A percentile compares a stretch with the other conserved stretches of the same genome.
These are phyloP conservation scores for Eupleurogrammus muticus DNA, from an alignment of 2,797 vertebrate genomes.

Conservation along the genomic window DNA sequence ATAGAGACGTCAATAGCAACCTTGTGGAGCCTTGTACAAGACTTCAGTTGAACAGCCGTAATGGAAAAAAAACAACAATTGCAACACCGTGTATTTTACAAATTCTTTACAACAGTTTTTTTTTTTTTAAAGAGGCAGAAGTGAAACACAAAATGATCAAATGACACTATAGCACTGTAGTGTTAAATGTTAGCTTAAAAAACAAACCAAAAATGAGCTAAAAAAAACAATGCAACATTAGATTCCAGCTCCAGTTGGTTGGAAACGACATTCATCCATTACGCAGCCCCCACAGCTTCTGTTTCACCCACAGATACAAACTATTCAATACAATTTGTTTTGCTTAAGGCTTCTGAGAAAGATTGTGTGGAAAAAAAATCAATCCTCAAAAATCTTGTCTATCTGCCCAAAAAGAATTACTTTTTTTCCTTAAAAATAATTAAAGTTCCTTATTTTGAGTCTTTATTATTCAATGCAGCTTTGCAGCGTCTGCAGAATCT, in stretches of 20 bases:
- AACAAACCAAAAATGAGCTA: background rate
- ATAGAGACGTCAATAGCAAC: conserved; percentile 19
- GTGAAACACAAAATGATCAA: conserved; percentile 15
- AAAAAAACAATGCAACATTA: conserved; percentile 6
- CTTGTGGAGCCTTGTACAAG: conserved; percentile 13
- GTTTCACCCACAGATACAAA: conserved; percentile 24
- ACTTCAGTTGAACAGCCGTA: conserved; percentile 36
- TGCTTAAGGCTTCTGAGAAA: conserved; percentile 62
- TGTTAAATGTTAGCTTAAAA: conserved; percentile 36
- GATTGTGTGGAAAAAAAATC: conserved; percentile 27
- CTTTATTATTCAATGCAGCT: background rate
- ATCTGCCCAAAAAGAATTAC: too few species aligned
- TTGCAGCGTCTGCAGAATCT: conserved; percentile 19
- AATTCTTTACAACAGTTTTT: conserved; percentile 27
- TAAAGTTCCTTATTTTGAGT: background rate
- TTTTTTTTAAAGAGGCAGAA: conserved; percentile 10
- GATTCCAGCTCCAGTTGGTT: conserved; percentile 12
- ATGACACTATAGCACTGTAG: conserved; percentile 34
- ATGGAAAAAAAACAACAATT: conserved; percentile 23
- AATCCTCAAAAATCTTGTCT: background rate
- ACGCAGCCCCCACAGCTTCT: conserved; percentile 23
- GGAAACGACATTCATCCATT: conserved; percentile 58
- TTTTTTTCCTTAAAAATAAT: conserved; percentile 7
- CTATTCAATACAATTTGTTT: conserved; percentile 16
- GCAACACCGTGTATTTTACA: conserved; percentile 42